Conservation (phyloP, 2,113 vertebrate genomes). For the Heptranchias perlo region DNA sequence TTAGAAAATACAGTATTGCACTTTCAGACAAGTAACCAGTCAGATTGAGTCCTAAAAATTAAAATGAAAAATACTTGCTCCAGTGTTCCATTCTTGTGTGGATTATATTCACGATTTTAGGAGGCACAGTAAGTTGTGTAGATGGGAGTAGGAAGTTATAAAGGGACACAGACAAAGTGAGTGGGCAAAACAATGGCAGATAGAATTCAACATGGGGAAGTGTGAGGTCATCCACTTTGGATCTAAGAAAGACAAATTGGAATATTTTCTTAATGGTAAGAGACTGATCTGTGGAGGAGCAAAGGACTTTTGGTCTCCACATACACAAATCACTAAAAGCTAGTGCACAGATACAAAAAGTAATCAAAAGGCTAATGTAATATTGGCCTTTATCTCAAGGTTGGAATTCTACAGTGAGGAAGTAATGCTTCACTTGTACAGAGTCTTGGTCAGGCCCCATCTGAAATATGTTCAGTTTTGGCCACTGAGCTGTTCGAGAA, state of each 20-base stretch:
- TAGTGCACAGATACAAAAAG: not conserved
- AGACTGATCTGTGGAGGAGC: not conserved
- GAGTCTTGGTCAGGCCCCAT: not conserved
- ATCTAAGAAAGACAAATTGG: not conserved
- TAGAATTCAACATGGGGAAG: not conserved
- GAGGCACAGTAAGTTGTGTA: not conserved
- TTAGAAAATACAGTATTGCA: not conserved
- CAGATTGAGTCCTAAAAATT: not conserved
- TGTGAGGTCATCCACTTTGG: not conserved
- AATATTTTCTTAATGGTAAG: not conserved
- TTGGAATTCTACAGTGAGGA: not conserved
- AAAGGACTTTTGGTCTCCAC: not conserved
- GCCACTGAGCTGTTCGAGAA: not conserved
- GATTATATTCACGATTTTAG: not conserved
- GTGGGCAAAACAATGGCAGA: not conserved
- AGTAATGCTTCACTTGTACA: not conserved
- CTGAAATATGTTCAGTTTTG: not conserved
- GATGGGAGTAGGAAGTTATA: not conserved
- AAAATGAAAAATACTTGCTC: not conserved
- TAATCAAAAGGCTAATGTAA: not conserved
- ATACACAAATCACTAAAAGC: not conserved
- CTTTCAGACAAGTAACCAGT: not conserved
- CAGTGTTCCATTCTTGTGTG: not conserved
- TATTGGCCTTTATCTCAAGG: not conserved
- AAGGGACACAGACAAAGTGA: not conserved